phyloP scores from a whole-genome alignment of 2,113 vertebrate species.

The Jacana jacana region DNA sequence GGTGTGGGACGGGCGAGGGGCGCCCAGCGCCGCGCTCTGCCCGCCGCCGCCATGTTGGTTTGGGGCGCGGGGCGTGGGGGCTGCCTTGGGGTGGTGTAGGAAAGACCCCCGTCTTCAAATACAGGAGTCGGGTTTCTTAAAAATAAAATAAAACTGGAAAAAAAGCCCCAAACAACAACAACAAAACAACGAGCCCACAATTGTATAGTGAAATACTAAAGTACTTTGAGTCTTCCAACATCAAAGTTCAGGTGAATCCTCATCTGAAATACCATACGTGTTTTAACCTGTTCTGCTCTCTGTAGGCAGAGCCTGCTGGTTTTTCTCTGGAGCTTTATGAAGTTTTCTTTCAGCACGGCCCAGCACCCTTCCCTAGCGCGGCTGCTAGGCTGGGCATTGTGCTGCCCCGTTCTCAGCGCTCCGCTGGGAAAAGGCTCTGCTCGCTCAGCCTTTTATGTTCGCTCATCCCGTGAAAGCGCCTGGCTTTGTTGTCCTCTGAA shows the following conservation, averaged over 20 bases:
- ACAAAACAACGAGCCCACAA: too few relatives aligned
- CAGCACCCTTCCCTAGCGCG: neutral
- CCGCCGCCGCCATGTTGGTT: fast-evolving
- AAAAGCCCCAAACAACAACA: too few relatives aligned
- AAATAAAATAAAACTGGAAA: too few relatives aligned
- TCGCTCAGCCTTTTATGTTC: conserved; percentile 37
- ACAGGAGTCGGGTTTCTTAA: neutral
- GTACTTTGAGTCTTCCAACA: neutral
- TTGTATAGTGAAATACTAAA: neutral
- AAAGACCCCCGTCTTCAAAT: too few relatives aligned
- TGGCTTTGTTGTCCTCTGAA: conserved; percentile 59
- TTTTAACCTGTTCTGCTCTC: neutral
- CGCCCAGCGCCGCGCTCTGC: neutral
- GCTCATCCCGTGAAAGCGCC: conserved; percentile 53
- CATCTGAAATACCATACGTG: neutral
- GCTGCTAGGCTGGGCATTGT: neutral
- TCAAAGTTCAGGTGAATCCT: neutral
- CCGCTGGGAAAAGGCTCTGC: conserved; percentile 50
- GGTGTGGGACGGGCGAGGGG: neutral
- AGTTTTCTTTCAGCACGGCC: neutral
- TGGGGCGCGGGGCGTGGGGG: fast-evolving
- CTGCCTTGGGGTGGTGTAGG: neutral
- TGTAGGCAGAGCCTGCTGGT: neutral
- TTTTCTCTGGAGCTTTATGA: neutral
- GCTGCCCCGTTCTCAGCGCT: neutral